Percentiles rank a stretch among this genome's conserved stretches.
These are phyloP conservation scores for Columba guinea DNA, from an alignment of 2,797 vertebrate species.

Conservation along the genomic window DNA sequence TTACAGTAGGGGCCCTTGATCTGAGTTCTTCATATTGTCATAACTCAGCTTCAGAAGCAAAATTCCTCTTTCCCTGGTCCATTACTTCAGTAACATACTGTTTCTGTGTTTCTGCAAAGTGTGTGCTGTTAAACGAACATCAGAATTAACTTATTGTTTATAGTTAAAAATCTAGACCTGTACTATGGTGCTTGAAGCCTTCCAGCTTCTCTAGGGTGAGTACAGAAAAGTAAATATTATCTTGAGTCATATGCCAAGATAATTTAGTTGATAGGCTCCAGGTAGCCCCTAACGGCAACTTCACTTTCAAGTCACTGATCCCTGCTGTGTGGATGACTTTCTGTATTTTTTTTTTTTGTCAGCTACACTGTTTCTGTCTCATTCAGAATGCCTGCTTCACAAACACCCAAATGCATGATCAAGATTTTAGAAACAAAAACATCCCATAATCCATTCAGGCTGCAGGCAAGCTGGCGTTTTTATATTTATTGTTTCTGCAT, in stretches of 20 bases:
- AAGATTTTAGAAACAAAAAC: neutral
- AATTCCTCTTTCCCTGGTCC: neutral
- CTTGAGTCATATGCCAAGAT: neutral
- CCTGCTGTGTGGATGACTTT: neutral
- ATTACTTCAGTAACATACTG: neutral
- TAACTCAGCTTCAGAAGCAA: neutral
- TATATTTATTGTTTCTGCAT: neutral
- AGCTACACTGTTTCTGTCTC: neutral
- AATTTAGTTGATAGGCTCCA: neutral
- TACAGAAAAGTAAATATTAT: neutral
- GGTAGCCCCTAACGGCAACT: neutral
- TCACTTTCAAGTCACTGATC: neutral
- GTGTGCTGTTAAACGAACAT: neutral
- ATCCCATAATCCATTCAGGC: rapidly evolving
- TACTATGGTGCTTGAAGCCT: neutral
- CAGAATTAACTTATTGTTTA: neutral
- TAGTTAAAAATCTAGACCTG: neutral
- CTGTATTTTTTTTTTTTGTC: neutral
- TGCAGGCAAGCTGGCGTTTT: neutral
- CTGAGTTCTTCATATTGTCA: neutral
- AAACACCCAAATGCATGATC: neutral
- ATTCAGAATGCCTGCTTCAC: neutral
- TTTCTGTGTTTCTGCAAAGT: neutral
- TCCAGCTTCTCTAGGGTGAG: neutral
- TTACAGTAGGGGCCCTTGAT: neutral